A percentile compares a stretch with the other conserved stretches of the same genome.
phyloP scores from a whole-genome alignment of 2,888 invertebrate species.

The Notocelia uddmanniana region DNA sequence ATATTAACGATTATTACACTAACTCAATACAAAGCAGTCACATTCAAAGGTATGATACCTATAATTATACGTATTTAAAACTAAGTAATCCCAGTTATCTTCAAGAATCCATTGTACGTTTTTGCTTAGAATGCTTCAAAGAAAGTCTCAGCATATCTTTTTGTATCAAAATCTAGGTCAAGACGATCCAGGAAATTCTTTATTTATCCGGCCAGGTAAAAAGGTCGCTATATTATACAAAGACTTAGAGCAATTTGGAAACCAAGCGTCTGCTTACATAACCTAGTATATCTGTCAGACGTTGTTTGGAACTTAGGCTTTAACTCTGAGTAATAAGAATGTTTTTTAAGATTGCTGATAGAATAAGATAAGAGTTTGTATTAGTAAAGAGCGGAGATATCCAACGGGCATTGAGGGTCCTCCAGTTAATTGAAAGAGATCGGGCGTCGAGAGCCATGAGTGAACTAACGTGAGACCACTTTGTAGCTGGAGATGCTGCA shows the following conservation, averaged over 20 bases:
- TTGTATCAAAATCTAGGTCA: constrained; percentile 46
- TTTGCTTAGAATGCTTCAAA: constrained; percentile 23
- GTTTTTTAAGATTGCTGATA: background rate
- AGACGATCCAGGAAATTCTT: constrained; percentile 43
- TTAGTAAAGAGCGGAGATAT: constrained; percentile 24
- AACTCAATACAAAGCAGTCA: background rate
- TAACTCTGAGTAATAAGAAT: background rate
- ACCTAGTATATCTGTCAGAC: background rate
- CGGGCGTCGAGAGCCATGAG: constrained; percentile 65
- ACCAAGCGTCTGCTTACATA: background rate
- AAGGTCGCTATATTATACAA: constrained; percentile 38
- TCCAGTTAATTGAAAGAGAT: constrained; percentile 82
- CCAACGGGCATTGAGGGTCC: constrained; percentile 58
- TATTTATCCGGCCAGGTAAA: constrained; percentile 41
- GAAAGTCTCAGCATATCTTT: constrained; percentile 49
- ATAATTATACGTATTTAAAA: background rate
- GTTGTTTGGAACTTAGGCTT: background rate
- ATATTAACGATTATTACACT: background rate
- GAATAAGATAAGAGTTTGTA: constrained; percentile 15
- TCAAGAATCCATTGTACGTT: constrained; percentile 22
- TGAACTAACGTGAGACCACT: constrained; percentile 61
- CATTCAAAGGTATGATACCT: background rate
- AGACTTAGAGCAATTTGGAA: constrained; percentile 47
- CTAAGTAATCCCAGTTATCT: background rate
- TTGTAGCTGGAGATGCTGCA: constrained; percentile 50